These are phyloP conservation scores for Centropus unirufus DNA, from an alignment of 2,113 vertebrate genomes.

Conservation along the genomic window DNA sequence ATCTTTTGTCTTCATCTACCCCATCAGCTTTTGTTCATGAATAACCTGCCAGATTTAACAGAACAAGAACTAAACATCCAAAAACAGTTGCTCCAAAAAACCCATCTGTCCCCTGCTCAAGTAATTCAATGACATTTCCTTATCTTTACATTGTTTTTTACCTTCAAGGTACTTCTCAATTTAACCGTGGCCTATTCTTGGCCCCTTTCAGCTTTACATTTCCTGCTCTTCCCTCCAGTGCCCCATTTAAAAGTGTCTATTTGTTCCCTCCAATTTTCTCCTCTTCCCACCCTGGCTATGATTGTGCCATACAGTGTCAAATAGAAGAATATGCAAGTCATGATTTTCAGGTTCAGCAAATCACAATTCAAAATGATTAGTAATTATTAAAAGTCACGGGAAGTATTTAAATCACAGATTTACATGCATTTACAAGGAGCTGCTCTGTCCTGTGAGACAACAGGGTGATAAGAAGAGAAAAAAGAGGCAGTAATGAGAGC, in stretches of 20 bases:
- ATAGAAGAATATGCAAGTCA: fast-evolving
- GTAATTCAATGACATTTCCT: background rate
- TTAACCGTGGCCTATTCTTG: background rate
- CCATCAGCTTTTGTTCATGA: background rate
- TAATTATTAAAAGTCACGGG: background rate
- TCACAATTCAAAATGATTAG: background rate
- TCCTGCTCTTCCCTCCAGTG: background rate
- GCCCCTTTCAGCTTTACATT: background rate
- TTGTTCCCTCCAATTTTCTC: background rate
- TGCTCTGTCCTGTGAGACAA: background rate
- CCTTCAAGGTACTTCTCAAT: background rate
- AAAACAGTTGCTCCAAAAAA: background rate
- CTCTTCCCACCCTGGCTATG: background rate
- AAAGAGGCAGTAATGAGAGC: background rate
- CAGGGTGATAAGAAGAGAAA: background rate
- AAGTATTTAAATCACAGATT: too few relatives aligned
- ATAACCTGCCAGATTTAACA: background rate
- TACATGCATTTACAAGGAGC: fast-evolving
- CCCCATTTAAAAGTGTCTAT: fast-evolving
- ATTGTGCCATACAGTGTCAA: background rate
- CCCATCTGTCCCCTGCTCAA: background rate
- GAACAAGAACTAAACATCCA: fast-evolving
- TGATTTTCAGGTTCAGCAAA: background rate
- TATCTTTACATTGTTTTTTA: background rate
- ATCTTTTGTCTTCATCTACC: background rate